phyloP scores from a whole-genome alignment of 2,797 vertebrate species.

The Acanthurus leucopareius region DNA sequence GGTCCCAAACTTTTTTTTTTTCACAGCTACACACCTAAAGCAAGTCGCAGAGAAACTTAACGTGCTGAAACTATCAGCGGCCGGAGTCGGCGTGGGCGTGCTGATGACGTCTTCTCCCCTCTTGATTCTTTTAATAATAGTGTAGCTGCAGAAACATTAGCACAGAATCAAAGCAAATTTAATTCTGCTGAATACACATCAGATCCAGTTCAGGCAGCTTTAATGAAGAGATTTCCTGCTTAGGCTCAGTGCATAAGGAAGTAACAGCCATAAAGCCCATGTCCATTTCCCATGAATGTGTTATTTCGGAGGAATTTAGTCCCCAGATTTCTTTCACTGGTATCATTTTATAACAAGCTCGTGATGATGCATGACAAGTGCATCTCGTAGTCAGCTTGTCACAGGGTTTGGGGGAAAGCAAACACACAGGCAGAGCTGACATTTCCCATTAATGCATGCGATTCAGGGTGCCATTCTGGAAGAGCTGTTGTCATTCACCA shows the following conservation, averaged over 20 bases:
- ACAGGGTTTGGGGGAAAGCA: slow-evolving; percentile 36
- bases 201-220: neutral
- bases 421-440: slow-evolving; percentile 66
- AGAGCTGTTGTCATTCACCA: slow-evolving; percentile 66
- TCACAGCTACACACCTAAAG: neutral
- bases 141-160: neutral
- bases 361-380: slow-evolving; percentile 59
- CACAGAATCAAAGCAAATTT: slow-evolving; percentile 1
- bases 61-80: neutral
- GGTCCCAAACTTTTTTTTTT: neutral
- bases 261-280: neutral
- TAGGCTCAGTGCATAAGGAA: neutral
- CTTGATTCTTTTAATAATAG: neutral
- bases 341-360: slow-evolving; percentile 36
- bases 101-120: neutral
- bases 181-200: slow-evolving; percentile 12
- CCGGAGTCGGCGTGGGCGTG: neutral
- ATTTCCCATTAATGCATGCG: slow-evolving; percentile 81
- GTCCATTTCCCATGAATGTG: slow-evolving; percentile 22
- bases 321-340: slow-evolving; percentile 9
- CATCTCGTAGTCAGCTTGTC: slow-evolving; percentile 37
- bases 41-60: neutral
- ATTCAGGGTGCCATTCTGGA: slow-evolving; percentile 76
- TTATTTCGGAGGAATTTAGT: slow-evolving; percentile 34
- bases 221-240: neutral